Conservation (phyloP, 64 coral and sea anemone genomes). For the Platygyra sinensis region DNA sequence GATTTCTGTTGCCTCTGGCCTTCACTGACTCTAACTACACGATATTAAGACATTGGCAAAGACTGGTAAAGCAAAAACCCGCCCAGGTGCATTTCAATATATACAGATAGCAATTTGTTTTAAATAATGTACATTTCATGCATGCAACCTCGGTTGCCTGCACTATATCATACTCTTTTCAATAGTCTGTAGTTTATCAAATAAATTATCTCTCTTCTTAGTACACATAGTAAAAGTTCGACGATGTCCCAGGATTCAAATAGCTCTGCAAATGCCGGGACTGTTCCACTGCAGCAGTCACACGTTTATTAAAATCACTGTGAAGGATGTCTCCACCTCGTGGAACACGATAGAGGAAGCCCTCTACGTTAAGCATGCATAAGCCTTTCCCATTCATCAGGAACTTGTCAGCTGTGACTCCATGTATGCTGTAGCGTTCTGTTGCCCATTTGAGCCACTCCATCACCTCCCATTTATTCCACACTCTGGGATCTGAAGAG, state of each 20-base stretch:
- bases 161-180: conserved; percentile 61
- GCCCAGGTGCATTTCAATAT: conserved; percentile 53
- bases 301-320: conserved; percentile 84
- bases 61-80: neutral
- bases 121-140: conserved; percentile 92
- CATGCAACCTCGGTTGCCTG: conserved; percentile 16
- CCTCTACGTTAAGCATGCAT: conserved; percentile 83
- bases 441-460: conserved; percentile 98
- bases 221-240: conserved; percentile 94
- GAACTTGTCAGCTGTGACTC: conserved; percentile 88
- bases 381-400: conserved; percentile 98
- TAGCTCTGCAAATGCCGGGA: conserved; percentile 73
- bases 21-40: neutral
- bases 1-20: neutral
- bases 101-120: conserved; percentile 54
- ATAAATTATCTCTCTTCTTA: conserved; percentile 43
- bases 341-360: conserved; percentile 91
- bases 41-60: neutral
- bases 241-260: conserved; percentile 53
- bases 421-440: conserved; percentile 80
- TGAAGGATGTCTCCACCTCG: conserved; percentile 80
- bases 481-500: conserved; percentile 76
- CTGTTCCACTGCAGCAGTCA: conserved; percentile 68
- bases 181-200: conserved; percentile 77
- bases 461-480: conserved; percentile 94